Base-by-base conservation (phyloP, 2,888 invertebrate genomes). In the Cataglyphis altisquamis region DNA sequence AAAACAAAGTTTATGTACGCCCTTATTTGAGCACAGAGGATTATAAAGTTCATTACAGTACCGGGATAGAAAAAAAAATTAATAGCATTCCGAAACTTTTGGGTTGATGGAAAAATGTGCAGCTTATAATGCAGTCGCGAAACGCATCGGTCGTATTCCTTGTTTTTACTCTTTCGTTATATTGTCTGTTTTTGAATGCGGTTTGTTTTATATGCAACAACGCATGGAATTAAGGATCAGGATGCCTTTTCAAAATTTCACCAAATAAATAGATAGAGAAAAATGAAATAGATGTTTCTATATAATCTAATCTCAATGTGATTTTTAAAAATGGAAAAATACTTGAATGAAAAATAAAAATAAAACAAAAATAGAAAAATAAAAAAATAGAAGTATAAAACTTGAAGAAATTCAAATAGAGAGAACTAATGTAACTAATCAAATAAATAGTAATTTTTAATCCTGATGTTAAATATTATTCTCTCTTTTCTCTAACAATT, bases 1-100 rank as follows among this genome's bases (percentile, higher is more conserved):
- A 74, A 74, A 73, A 68, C 73, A 64, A 83, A 78, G 55, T 80
- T 83, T 82, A 74, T 70, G 45, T 41, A 36, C 73, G 63, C 45
- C 66, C 52, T 86, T 81, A 85, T 75, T 78, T 52, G 66, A 70
- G 80, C 82, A 62, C 67, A 39, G 57, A 25, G 77, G 82, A 82
- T 85, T 84, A 85, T 77, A 80, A 74, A 82, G 62, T 81, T 83
- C 62, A 78, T 80, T 81, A 68, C 41, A 12, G 57, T 52, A 15
- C 63, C 48, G 55, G 52, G 52, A 78, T 60, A 70, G 75, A 75
- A 57, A 84, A 87, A 77, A 83, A 84, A 89, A 84, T 86, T 77
- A 87, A 89, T 82, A 72, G 84, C 77, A 83, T 84, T 89, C 67
- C 52, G 64, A 82, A 84, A 84, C 67, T 87, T 84, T 81, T 29